Conservation (phyloP, 2,888 invertebrate genomes). For the Acronicta alni region DNA sequence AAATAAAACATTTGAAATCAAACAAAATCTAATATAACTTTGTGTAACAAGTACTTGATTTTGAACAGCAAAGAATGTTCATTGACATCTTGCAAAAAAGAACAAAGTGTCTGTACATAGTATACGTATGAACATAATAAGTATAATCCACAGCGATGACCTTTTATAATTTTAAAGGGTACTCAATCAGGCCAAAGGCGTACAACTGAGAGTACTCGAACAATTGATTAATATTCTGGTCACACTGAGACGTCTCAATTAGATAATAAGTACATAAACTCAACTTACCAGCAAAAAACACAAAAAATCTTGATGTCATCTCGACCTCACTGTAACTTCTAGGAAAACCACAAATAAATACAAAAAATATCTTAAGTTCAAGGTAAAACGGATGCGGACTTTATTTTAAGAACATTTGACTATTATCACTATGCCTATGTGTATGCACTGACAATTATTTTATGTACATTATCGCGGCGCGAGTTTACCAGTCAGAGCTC, state of each 20-base stretch:
- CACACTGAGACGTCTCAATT: neutral
- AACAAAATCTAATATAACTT: neutral
- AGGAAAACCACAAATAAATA: constrained; percentile 70
- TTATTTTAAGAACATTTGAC: constrained; percentile 54
- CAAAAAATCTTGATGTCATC: constrained; percentile 73
- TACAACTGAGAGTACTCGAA: constrained; percentile 1
- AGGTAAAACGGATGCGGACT: constrained; percentile 60
- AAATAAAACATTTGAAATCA: too few relatives aligned
- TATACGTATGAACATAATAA: constrained; percentile 7
- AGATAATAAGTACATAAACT: constrained; percentile 16
- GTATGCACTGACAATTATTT: constrained; percentile 45
- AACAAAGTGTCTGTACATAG: constrained; percentile 8
- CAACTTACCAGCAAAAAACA: constrained; percentile 82
- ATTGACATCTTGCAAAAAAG: constrained; percentile 21
- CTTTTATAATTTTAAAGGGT: constrained; percentile 44
- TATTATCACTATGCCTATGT: constrained; percentile 45
- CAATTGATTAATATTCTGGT: constrained; percentile 13
- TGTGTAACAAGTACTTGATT: neutral
- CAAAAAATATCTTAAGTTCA: constrained; percentile 63
- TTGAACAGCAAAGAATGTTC: constrained; percentile 2
- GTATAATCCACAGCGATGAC: constrained; percentile 42
- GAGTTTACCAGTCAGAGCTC: constrained; percentile 52
- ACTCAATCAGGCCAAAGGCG: constrained; percentile 21
- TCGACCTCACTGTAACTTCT: constrained; percentile 64
- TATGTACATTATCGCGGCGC: constrained; percentile 39